Evolutionary conservation across 2,113 vertebrate genomes (phyloP), one percentile per base, ranked within the genome.

Genomic region (Macrotus californicus): DNA sequence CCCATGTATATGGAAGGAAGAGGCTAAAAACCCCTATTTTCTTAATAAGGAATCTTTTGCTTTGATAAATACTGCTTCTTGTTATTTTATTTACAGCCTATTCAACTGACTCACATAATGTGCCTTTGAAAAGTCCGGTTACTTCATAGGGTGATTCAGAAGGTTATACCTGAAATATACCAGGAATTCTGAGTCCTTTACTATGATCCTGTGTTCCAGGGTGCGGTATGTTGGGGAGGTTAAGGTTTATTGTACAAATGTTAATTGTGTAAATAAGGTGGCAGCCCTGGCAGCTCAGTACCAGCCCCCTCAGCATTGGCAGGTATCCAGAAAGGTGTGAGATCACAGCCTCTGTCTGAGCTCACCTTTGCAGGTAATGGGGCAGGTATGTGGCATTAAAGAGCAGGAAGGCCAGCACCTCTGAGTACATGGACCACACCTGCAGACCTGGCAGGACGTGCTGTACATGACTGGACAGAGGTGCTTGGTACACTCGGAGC

Each of bases 231-330:
- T 96, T 97, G 92, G 96, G 90, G 96, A 98, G 94, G 96, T 97
- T 97, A 80, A 1, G 91, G 87, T 98, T 98, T 97, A 97, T 98
- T 97, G 97, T 98, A 96, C 96, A 96, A 97, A 97, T 75, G 88
- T 96, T 96, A 97, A 97, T 97, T 98, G 96, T 97, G 93, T 98
- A 98, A 97, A 97, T 95, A 97, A 96, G 96, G 96, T 98, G 96
- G 97, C 6, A 64, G 85, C 76, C 89, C 94, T 77, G 64, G 96
- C 73, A 97, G 97, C 96, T 96, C 92, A 82, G 95, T 96, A 97
- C 96, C 92, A 92, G 94, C 86, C 96, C 95, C 97, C 93, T 97
- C 95, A 87, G 96, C 96, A 83, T 39, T 98, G 98, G 98, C 93
- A 76, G 54, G 48, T 79, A 48, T 97, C 98, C 98, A 98, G 81